Percentiles rank a stretch among this genome's conserved stretches.
Evolutionary conservation across 2,888 invertebrate species (phyloP).

Genomic region (Tachina grossa): DNA sequence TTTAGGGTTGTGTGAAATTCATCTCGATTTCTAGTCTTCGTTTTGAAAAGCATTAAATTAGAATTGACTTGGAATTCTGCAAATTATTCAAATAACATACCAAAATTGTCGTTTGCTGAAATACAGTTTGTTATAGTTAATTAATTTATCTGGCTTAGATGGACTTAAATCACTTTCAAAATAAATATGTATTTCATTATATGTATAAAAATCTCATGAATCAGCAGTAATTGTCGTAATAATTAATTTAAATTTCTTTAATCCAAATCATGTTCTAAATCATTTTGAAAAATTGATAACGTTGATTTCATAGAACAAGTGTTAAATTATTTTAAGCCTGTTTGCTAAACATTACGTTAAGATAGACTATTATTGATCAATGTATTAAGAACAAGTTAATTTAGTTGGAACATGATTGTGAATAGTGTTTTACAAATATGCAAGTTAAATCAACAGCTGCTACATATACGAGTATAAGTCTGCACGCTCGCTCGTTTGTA

Average conservation of each 20-base stretch:
- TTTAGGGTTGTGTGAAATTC: no score
- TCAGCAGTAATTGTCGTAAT: background rate
- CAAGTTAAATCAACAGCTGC: slow-evolving; percentile 57
- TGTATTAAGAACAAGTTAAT: slow-evolving; percentile 35
- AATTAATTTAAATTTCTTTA: background rate
- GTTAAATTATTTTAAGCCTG: slow-evolving; percentile 28
- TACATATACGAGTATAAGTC: background rate
- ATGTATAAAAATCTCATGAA: background rate
- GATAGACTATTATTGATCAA: slow-evolving; percentile 22
- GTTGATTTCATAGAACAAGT: slow-evolving; percentile 20
- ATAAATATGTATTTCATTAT: no score
- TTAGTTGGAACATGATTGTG: slow-evolving; percentile 36
- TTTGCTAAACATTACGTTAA: background rate
- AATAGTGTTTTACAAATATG: slow-evolving; percentile 49
- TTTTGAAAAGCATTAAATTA: no score
- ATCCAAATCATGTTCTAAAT: slow-evolving; percentile 31
- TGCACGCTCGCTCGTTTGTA: background rate
- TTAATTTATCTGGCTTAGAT: no score
- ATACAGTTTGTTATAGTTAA: no score
- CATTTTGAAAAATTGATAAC: slow-evolving; percentile 34
- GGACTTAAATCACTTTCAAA: no score
- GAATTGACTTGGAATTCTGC: no score
- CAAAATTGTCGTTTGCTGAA: no score
- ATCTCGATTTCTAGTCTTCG: no score
- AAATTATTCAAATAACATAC: no score